Conservation (phyloP, 2,113 vertebrate species). For the Hoplias malabaricus region DNA sequence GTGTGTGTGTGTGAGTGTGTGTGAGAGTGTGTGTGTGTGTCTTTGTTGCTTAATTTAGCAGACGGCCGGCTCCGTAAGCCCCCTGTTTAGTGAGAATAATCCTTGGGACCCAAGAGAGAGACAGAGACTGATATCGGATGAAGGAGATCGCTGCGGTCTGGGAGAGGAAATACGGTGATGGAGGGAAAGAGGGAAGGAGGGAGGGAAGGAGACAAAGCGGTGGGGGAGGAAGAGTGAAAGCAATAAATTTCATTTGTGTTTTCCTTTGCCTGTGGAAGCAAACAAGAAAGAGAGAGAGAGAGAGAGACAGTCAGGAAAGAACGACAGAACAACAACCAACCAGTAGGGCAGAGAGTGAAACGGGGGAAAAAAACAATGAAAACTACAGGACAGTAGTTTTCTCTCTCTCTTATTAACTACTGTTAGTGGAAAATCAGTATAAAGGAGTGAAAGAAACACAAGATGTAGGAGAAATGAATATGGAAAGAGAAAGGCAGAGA, state of each 20-base stretch:
- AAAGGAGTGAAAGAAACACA: no score
- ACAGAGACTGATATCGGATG: background rate
- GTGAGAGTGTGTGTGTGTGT: conserved; percentile 15
- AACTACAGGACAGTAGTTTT: no score
- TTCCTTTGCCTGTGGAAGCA: conserved; percentile 21
- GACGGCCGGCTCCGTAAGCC: conserved; percentile 6
- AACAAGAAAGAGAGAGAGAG: conserved; percentile 7
- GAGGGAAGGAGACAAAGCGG: background rate
- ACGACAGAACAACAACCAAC: no score
- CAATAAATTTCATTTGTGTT: conserved; percentile 34
- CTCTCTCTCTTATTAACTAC: no score
- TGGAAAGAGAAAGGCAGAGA: no score
- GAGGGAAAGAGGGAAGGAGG: background rate
- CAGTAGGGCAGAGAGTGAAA: background rate
- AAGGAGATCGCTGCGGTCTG: background rate
- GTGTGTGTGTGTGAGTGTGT: background rate
- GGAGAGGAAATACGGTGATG: background rate
- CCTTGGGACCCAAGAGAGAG: background rate
- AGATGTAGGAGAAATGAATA: no score
- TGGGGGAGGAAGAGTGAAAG: conserved; percentile 21
- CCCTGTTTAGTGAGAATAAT: conserved; percentile 46
- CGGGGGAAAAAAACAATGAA: background rate
- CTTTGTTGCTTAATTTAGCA: conserved; percentile 29
- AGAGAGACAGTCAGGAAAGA: conserved; percentile 12
- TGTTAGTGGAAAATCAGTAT: no score